phyloP scores from a whole-genome alignment of 2,797 vertebrate genomes.

The Artibeus lituratus region DNA sequence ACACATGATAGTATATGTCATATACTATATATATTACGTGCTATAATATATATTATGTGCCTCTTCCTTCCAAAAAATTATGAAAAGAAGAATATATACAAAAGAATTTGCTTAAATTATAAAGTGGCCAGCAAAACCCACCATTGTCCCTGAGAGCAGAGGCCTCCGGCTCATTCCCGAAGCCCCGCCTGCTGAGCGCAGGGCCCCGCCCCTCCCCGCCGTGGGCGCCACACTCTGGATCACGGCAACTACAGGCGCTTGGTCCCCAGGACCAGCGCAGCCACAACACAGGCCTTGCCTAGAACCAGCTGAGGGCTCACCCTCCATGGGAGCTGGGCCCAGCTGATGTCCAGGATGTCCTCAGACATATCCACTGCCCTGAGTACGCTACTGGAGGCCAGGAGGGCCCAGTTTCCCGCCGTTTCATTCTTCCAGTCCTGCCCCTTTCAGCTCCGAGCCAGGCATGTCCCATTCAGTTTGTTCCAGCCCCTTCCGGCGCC shows the following conservation, averaged over 20 bases:
- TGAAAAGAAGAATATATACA: neutral
- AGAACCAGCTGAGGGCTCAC: neutral
- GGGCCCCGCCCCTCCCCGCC: neutral
- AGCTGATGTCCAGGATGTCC: neutral
- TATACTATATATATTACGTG: neutral
- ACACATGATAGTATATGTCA: neutral
- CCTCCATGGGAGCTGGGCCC: neutral
- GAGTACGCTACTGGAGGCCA: neutral
- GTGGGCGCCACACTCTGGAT: neutral
- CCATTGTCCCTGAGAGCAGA: neutral
- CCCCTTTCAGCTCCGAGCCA: neutral
- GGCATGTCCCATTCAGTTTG: neutral
- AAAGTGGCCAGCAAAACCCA: neutral
- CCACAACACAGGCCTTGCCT: neutral
- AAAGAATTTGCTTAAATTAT: neutral
- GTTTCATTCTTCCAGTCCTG: neutral
- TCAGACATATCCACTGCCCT: neutral
- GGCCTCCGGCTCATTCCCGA: too few relatives aligned
- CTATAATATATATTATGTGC: neutral
- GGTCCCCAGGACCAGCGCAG: neutral
- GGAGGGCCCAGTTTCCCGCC: neutral
- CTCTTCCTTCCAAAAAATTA: neutral
- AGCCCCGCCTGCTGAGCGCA: neutral
- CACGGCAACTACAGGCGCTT: neutral
- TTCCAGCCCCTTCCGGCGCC: neutral